phyloP scores from a whole-genome alignment of 2,888 invertebrate species.

The Priocnemis perturbator region DNA sequence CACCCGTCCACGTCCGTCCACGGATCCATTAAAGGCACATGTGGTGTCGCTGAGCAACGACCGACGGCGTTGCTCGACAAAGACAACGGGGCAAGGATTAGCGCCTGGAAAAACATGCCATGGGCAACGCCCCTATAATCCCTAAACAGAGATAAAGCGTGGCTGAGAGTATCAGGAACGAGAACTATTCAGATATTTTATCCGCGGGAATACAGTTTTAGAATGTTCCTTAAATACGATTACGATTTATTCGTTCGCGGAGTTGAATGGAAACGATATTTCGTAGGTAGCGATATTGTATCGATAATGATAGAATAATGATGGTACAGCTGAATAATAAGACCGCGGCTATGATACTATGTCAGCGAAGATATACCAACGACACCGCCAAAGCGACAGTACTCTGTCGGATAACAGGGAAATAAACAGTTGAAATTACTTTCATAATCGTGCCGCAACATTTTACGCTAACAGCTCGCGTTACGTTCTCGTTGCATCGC shows the following conservation, averaged over 20 bases:
- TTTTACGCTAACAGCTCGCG: conserved; percentile 43
- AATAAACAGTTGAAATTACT: conserved; percentile 33
- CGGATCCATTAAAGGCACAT: conserved; percentile 56
- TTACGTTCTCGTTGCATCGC: conserved; percentile 44
- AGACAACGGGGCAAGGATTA: conserved; percentile 28
- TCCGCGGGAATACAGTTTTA: not conserved
- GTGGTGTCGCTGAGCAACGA: conserved; percentile 42
- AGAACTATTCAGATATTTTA: not conserved
- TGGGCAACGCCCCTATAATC: not conserved
- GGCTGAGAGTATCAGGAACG: too few relatives aligned
- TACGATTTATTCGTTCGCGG: too few relatives aligned
- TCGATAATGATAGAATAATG: too few relatives aligned
- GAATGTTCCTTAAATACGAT: too few relatives aligned
- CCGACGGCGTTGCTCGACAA: conserved; percentile 15
- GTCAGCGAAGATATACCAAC: too few relatives aligned
- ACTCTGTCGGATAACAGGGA: not conserved
- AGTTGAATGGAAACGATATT: too few relatives aligned
- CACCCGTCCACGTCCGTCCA: conserved; percentile 44
- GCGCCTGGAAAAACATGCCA: conserved; percentile 25
- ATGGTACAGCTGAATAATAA: too few relatives aligned
- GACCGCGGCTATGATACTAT: too few relatives aligned
- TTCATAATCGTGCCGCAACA: conserved; percentile 42
- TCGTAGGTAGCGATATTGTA: too few relatives aligned
- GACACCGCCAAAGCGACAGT: too few relatives aligned
- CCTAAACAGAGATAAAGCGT: too few relatives aligned